Conservation (phyloP, 2,797 vertebrate genomes). For the Catamblyrhynchus diadema region DNA sequence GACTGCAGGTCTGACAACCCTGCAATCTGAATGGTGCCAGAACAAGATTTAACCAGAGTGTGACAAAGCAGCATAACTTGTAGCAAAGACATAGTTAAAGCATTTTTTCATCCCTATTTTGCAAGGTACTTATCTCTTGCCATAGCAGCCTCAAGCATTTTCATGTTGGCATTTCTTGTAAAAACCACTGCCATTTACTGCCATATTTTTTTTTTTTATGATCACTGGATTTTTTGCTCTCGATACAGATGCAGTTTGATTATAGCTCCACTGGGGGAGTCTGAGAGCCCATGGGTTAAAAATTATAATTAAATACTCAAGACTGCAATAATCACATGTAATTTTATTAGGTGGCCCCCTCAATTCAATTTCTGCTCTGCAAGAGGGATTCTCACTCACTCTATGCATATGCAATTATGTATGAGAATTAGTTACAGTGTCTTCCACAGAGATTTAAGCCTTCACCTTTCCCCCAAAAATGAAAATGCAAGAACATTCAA, state of each 20-base stretch:
- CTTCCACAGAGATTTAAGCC: background rate
- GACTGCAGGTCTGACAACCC: fast-evolving
- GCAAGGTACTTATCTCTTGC: background rate
- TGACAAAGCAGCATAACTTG: background rate
- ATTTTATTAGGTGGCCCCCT: constrained; percentile 17
- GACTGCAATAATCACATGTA: constrained; percentile 12
- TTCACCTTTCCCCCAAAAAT: background rate
- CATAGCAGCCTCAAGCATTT: background rate
- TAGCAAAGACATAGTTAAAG: background rate
- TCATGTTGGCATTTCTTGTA: background rate
- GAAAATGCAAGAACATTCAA: background rate
- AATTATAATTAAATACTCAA: constrained; percentile 19
- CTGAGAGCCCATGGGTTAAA: constrained; percentile 1
- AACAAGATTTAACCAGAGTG: background rate
- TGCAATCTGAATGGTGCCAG: background rate
- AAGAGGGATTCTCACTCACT: background rate
- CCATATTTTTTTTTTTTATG: background rate
- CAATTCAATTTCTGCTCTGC: constrained; percentile 28
- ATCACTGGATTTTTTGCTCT: background rate
- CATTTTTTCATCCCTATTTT: background rate
- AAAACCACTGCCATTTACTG: background rate
- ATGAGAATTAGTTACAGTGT: background rate
- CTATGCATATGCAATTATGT: background rate
- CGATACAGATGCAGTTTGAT: background rate
- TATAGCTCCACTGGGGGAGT: background rate